Evolutionary conservation across 2,797 vertebrate species (phyloP).

Genomic region (Neomorphus geoffroyi): DNA sequence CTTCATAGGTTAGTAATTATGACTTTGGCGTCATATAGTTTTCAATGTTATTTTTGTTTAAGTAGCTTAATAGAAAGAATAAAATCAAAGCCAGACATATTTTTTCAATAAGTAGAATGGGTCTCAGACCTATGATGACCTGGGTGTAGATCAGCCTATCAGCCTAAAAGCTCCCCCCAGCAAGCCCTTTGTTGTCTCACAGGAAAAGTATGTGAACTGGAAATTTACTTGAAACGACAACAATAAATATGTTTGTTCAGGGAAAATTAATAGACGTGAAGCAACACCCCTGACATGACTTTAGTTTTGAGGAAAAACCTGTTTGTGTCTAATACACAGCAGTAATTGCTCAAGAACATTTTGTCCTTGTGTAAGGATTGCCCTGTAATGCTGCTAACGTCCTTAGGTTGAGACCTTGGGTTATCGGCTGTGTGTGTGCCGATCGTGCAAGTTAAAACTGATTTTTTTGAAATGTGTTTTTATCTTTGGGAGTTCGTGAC

Average conservation of each 20-base stretch:
- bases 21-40: not conserved
- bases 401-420: conserved; percentile 63
- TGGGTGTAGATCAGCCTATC: not conserved
- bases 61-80: conserved; percentile 16
- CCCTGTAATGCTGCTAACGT: conserved; percentile 56
- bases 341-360: conserved; percentile 64
- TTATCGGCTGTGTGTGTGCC: conserved; percentile 35
- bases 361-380: conserved; percentile 65
- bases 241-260: conserved; percentile 64
- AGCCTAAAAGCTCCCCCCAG: not conserved
- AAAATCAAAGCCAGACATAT: not conserved
- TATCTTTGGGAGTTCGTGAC: conserved; percentile 28
- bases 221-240: conserved; percentile 46
- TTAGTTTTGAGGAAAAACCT: conserved; percentile 56
- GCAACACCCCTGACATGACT: conserved; percentile 45
- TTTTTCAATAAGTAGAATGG: conserved; percentile 24
- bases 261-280: conserved; percentile 55
- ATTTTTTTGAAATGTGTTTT: conserved; percentile 33
- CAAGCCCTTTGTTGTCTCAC: conserved; percentile 6
- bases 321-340: conserved; percentile 49
- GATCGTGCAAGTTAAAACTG: conserved; percentile 46
- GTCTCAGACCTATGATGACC: not conserved
- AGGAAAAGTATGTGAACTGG: not conserved
- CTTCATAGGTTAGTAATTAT: conserved; percentile 23
- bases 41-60: conserved; percentile 30